Percentiles rank a stretch among this genome's conserved stretches.
These are phyloP conservation scores for Noctilio leporinus DNA, from an alignment of 2,113 vertebrate species.

Conservation along the genomic window DNA sequence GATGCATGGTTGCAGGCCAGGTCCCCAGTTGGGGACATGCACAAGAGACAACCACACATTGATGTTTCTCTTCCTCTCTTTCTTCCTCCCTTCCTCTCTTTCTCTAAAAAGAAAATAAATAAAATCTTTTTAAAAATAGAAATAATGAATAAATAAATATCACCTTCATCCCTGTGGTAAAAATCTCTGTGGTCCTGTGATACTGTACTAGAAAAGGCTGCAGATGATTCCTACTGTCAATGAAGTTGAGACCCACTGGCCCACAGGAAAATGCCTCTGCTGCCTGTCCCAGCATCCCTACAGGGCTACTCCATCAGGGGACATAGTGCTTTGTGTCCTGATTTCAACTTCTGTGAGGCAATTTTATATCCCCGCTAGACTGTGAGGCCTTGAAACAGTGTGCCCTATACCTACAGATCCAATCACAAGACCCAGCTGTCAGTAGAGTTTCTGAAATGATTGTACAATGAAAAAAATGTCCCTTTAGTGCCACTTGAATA, in stretches of 20 bases:
- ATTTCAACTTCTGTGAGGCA: background rate
- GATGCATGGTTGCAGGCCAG: no score
- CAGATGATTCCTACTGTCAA: background rate
- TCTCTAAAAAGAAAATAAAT: no score
- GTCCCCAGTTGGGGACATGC: no score
- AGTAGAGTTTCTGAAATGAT: background rate
- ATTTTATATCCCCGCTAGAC: background rate
- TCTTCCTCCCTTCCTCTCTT: no score
- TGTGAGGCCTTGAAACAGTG: background rate
- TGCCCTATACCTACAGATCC: background rate
- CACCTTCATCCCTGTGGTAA: background rate
- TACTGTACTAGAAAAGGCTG: background rate
- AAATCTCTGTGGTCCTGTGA: background rate
- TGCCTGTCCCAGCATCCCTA: background rate
- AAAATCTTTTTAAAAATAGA: no score
- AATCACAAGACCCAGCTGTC: background rate
- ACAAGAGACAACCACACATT: no score
- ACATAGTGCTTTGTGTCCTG: background rate
- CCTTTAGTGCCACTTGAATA: background rate
- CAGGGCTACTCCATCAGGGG: background rate
- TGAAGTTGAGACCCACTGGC: background rate
- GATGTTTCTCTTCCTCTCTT: no score
- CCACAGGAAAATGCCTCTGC: background rate
- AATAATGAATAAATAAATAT: no score
- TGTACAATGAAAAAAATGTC: background rate